phyloP scores from a whole-genome alignment of 2,113 vertebrate genomes.

The Salvelinus alpinus region DNA sequence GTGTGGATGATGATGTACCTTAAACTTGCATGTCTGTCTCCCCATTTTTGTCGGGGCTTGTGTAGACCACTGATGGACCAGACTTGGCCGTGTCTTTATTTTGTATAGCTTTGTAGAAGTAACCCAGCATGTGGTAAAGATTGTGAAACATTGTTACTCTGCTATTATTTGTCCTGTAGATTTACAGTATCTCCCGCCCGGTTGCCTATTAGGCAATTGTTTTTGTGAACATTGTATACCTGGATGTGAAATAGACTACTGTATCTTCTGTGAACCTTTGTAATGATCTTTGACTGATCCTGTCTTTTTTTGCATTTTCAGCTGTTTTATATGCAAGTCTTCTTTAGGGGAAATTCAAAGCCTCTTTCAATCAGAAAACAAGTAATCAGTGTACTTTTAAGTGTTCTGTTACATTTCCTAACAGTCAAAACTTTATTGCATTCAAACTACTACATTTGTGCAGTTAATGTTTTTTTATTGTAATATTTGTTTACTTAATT shows the following conservation, averaged over 20 bases:
- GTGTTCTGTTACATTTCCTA: conserved; percentile 77
- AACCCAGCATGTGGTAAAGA: conserved; percentile 84
- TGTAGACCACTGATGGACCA: conserved; percentile 68
- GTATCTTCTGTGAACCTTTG: conserved; percentile 60
- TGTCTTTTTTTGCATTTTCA: conserved; percentile 66
- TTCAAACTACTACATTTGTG: conserved; percentile 77
- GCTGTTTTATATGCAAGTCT: conserved; percentile 53
- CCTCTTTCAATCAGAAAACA: conserved; percentile 73
- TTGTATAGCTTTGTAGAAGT: conserved; percentile 80
- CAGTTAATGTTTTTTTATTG: conserved; percentile 74
- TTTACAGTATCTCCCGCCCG: conserved; percentile 73
- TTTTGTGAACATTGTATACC: conserved; percentile 69
- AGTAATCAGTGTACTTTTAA: conserved; percentile 62
- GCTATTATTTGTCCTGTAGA: conserved; percentile 76
- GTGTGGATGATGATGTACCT: conserved; percentile 81
- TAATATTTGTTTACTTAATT: conserved; percentile 87
- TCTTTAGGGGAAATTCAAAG: conserved; percentile 50
- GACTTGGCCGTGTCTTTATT: conserved; percentile 76
- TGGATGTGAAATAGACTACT: conserved; percentile 70
- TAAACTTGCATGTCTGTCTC: conserved; percentile 86
- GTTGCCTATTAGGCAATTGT: conserved; percentile 63
- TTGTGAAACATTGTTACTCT: conserved; percentile 79
- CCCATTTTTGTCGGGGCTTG: conserved; percentile 89
- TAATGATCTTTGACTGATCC: conserved; percentile 34
- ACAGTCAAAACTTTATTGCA: conserved; percentile 76